Percentiles rank a stretch among this genome's conserved stretches.
Conservation (phyloP, 2,113 vertebrate species). For the Chauna torquata region DNA sequence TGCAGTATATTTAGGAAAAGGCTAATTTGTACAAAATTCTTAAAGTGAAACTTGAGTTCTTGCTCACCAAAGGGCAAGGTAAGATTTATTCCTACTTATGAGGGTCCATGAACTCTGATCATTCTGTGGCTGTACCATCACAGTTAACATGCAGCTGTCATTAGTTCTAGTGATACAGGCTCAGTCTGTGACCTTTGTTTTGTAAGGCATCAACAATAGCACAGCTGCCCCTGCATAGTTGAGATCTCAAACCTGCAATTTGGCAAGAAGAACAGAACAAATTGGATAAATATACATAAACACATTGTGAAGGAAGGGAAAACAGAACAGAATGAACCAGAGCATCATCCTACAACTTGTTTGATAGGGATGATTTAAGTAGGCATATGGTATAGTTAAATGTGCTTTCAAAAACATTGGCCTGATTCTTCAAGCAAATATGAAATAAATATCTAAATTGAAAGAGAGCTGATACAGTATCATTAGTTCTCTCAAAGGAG, state of each 20-base stretch:
- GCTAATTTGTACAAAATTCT: background rate
- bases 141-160: background rate
- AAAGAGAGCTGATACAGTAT: conserved; percentile 19
- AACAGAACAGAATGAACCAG: conserved; percentile 77
- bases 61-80: background rate
- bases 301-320: conserved; percentile 75
- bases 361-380: conserved; percentile 77
- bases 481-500: conserved; percentile 39
- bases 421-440: conserved; percentile 74
- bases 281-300: conserved; percentile 80
- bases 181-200: conserved; percentile 59
- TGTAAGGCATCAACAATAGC: conserved; percentile 66
- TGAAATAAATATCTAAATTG: conserved; percentile 69
- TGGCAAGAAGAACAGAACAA: conserved; percentile 74
- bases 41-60: background rate
- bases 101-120: background rate
- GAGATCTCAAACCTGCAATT: conserved; percentile 80
- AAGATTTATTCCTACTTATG: background rate
- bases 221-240: conserved; percentile 72
- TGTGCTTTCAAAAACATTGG: conserved; percentile 81
- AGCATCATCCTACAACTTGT: conserved; percentile 77
- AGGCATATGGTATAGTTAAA: conserved; percentile 84
- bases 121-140: background rate
- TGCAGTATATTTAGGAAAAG: background rate
- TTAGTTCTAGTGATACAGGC: background rate